A percentile compares a stretch with the other conserved stretches of the same genome.
Evolutionary conservation across 1,140 invertebrate species (phyloP).

Genomic region (Trichonephila inaurata): DNA sequence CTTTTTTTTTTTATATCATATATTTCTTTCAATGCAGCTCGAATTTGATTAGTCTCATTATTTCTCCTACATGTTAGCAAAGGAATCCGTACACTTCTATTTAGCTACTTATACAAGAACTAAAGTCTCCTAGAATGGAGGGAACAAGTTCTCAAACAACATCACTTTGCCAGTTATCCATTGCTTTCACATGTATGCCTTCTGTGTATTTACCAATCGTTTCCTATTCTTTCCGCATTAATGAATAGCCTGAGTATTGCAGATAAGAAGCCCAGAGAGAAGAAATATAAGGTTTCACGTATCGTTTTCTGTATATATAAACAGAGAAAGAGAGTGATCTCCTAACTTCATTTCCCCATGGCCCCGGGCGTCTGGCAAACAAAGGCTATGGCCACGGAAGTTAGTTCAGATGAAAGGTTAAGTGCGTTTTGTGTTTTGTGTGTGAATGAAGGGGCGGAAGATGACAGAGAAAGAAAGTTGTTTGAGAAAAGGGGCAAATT

Average conservation of each 20-base stretch:
- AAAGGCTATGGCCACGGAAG: conserved; percentile 35
- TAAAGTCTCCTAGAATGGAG: not conserved
- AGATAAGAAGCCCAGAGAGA: conserved; percentile 40
- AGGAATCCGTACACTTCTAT: not conserved
- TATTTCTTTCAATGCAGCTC: not conserved
- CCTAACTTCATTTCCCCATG: conserved; percentile 50
- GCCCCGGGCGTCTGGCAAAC: conserved; percentile 52
- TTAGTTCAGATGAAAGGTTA: conserved; percentile 60
- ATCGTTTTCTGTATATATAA: conserved; percentile 52
- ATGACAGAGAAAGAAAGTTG: not conserved
- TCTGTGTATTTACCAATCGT: conserved; percentile 41
- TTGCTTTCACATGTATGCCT: conserved; percentile 25
- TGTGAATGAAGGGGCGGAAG: conserved; percentile 28
- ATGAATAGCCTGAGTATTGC: conserved; percentile 28
- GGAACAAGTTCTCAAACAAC: conserved; percentile 50
- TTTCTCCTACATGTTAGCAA: not conserved
- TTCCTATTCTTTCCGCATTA: conserved; percentile 62
- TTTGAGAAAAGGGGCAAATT: not conserved
- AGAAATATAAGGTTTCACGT: conserved; percentile 42
- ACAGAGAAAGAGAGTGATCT: not conserved
- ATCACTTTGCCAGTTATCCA: conserved; percentile 4
- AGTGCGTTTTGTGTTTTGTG: conserved; percentile 58
- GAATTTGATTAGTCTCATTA: not conserved
- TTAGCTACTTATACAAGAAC: not conserved
- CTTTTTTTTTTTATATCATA: too few relatives aligned